phyloP scores from a whole-genome alignment of 2,888 invertebrate genomes.

The Sarcophaga caerulescens region DNA sequence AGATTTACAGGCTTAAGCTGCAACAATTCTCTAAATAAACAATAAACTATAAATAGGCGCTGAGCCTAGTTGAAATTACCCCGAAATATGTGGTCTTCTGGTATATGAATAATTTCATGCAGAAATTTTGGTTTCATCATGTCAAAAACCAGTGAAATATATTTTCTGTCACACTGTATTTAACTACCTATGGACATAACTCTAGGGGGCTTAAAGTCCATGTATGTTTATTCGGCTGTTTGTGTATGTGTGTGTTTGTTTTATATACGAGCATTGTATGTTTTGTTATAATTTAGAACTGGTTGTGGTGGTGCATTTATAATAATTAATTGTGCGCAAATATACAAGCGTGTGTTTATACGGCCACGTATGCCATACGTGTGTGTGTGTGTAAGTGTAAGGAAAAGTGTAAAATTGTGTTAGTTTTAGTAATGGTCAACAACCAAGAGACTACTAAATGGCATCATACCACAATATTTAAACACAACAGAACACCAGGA shows the following conservation, averaged over 20 bases:
- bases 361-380: slow-evolving; percentile 71
- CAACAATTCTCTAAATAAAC: too few species aligned
- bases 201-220: slow-evolving; percentile 37
- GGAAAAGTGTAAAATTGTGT: slow-evolving; percentile 58
- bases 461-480: slow-evolving; percentile 46
- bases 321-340: slow-evolving; percentile 77
- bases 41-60: too few species aligned
- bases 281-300: slow-evolving; percentile 49
- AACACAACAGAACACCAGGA: slow-evolving; percentile 29
- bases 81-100: too few species aligned
- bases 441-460: slow-evolving; percentile 55
- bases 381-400: slow-evolving; percentile 4
- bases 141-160: neutral
- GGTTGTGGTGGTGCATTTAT: slow-evolving; percentile 75
- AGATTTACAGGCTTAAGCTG: too few species aligned
- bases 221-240: slow-evolving; percentile 14
- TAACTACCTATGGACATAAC: slow-evolving; percentile 47
- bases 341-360: slow-evolving; percentile 46
- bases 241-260: slow-evolving; percentile 17
- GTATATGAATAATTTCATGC: too few species aligned
- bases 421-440: slow-evolving; percentile 59
- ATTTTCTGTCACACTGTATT: neutral
- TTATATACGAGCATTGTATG: slow-evolving; percentile 13
- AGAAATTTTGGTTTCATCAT: too few species aligned
- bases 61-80: too few species aligned